A percentile compares a stretch with the other conserved stretches of the same genome.
Conservation (phyloP, 2,113 vertebrate species). For the Rhinolophus sinicus region DNA sequence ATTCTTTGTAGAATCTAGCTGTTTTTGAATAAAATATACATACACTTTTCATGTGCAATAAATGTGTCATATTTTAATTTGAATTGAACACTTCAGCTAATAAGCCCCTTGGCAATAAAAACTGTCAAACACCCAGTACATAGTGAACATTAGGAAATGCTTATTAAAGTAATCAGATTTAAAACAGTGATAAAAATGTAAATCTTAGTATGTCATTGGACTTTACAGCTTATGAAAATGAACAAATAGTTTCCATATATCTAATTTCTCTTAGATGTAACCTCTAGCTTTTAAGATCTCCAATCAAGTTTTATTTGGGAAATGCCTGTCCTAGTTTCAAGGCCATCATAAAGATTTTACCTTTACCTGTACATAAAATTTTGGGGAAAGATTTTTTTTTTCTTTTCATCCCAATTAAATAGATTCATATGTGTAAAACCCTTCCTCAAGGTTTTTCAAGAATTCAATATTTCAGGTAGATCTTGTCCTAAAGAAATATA, state of each 20-base stretch:
- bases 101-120: slow-evolving; percentile 67
- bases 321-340: background rate
- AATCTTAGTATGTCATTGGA: background rate
- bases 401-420: background rate
- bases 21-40: slow-evolving; percentile 46
- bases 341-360: background rate
- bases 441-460: background rate
- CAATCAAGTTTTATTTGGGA: background rate
- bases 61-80: slow-evolving; percentile 68
- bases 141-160: slow-evolving; percentile 19
- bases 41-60: slow-evolving; percentile 51
- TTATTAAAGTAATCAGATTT: slow-evolving; percentile 66
- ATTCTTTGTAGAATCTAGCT: slow-evolving; percentile 23
- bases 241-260: background rate
- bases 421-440: background rate
- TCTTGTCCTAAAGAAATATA: background rate
- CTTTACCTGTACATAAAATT: background rate
- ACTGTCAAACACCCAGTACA: slow-evolving; percentile 20
- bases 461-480: background rate
- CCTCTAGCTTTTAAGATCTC: background rate
- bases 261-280: background rate
- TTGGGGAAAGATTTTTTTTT: background rate
- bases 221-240: slow-evolving; percentile 41
- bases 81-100: slow-evolving; percentile 53
- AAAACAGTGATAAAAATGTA: slow-evolving; percentile 51